Base-by-base conservation (phyloP, 2,797 vertebrate genomes). In the Diplodus puntazzo region DNA sequence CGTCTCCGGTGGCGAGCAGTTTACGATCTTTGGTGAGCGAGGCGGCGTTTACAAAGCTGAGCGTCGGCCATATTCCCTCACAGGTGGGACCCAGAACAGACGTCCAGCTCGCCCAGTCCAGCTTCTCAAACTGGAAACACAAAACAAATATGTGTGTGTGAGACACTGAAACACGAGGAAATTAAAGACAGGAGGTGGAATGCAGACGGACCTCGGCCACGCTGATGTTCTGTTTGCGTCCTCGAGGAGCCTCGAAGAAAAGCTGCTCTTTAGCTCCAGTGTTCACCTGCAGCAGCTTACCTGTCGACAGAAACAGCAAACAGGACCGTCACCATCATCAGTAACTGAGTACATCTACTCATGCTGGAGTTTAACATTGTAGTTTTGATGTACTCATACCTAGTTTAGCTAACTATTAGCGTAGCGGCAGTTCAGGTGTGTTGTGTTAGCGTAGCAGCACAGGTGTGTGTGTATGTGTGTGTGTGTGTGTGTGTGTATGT, bases 201-300 rank as follows among this genome's bases (percentile, higher is more conserved):
- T 10, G 1, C 64, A 18, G 23, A 50, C 90, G 39, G 94, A 99
- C 98, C 97, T 99, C 98, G 5, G 95, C 84, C 52, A 94, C 88
- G 75, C 95, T 96, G 93, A 99, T 98, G 88, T 95, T 94, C 79
- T 99, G 98, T 63, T 95, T 95, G 69, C 96, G 97, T 87, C 98
- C 98, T 92, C 98, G 96, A 0, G 98, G 98, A 53, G 98, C 98
- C 95, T 99, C 98, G 79, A 97, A 99, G 95, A 99, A 99, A 1
- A 99, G 94, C 80, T 98, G 98, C 88, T 99, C 97, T 95, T 97
- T 98, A 86, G 96, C 96, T 88, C 97, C 97, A 4, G 98, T 97
- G 96, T 99, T 99, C 86, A 99, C 97, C 95, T 99, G 98, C 87
- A 99, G 86, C 82, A 99, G 94, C 90, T 99, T 99, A 77, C 98